A percentile compares a stretch with the other conserved stretches of the same genome.
Evolutionary conservation across 2,888 invertebrate species (phyloP).

Genomic region (Amphipyra tragopoginis): DNA sequence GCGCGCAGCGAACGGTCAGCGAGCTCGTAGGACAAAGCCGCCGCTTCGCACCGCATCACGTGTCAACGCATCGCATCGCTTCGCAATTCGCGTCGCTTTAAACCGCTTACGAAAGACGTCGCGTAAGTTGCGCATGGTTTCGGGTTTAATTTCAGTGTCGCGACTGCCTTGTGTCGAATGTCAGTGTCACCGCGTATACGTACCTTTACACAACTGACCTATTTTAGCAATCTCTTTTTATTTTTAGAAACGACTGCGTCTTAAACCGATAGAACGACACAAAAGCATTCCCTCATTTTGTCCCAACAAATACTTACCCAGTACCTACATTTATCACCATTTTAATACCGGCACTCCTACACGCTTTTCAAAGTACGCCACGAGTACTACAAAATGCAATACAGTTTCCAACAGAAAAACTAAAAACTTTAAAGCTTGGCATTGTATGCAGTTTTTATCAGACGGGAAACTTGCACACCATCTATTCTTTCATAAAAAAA

Average conservation of each 20-base stretch:
- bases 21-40: too few species aligned
- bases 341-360: conserved; percentile 45
- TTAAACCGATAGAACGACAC: neutral
- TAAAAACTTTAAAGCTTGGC: conserved; percentile 55
- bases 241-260: neutral
- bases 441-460: conserved; percentile 59
- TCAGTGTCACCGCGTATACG: too few species aligned
- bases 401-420: conserved; percentile 48
- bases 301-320: conserved; percentile 20
- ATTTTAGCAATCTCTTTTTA: too few species aligned
- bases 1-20: too few species aligned
- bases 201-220: too few species aligned
- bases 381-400: conserved; percentile 56
- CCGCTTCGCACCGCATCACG: too few species aligned
- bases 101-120: too few species aligned
- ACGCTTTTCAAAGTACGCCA: conserved; percentile 50
- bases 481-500: conserved; percentile 55
- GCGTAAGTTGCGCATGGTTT: too few species aligned
- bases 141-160: too few species aligned
- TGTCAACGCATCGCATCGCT: too few species aligned
- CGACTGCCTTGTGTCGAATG: too few species aligned
- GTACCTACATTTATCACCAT: conserved; percentile 36
- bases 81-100: too few species aligned
- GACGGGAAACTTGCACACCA: conserved; percentile 48
- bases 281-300: conserved; percentile 6